Evolutionary conservation across 2,888 invertebrate genomes (phyloP).

Genomic region (Phorcus lineatus): DNA sequence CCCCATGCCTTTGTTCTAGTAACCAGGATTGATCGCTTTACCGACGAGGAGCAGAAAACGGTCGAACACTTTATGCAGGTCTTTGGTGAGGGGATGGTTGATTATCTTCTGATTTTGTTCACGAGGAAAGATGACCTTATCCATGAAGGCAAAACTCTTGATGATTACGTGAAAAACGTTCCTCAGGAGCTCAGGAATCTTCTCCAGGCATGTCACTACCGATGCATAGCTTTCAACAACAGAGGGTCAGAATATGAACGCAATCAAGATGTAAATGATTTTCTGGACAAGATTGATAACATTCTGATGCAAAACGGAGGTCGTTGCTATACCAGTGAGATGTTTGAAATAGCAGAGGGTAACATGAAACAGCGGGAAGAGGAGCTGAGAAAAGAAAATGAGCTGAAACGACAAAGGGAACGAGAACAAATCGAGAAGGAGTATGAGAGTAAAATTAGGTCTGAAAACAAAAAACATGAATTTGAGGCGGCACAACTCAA

Average conservation of each 20-base stretch:
- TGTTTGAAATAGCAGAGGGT: constrained; percentile 35
- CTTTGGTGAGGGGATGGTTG: constrained; percentile 31
- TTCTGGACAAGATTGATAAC: constrained; percentile 27
- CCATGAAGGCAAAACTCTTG: constrained; percentile 12
- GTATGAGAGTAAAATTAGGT: constrained; percentile 20
- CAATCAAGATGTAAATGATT: constrained; percentile 24
- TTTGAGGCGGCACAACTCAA: too few relatives aligned
- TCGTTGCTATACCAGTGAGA: constrained; percentile 33
- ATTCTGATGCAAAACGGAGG: constrained; percentile 32
- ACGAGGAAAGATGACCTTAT: constrained; percentile 38
- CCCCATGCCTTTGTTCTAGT: constrained; percentile 26
- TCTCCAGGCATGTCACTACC: constrained; percentile 24
- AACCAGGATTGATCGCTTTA: constrained; percentile 34
- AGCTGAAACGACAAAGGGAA: not conserved
- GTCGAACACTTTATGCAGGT: constrained; percentile 30
- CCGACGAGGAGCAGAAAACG: constrained; percentile 38
- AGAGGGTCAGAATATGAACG: constrained; percentile 10
- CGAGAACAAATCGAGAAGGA: not conserved
- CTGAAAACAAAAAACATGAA: too few relatives aligned
- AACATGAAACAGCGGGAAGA: not conserved
- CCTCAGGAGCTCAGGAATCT: constrained; percentile 25
- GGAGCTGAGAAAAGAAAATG: not conserved
- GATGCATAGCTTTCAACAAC: constrained; percentile 34
- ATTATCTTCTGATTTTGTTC: constrained; percentile 34
- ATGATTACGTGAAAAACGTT: constrained; percentile 28